Evolutionary conservation across 2,113 vertebrate genomes (phyloP), one percentile per base, ranked within the genome.

Genomic region (Thryonomys swinderianus): DNA sequence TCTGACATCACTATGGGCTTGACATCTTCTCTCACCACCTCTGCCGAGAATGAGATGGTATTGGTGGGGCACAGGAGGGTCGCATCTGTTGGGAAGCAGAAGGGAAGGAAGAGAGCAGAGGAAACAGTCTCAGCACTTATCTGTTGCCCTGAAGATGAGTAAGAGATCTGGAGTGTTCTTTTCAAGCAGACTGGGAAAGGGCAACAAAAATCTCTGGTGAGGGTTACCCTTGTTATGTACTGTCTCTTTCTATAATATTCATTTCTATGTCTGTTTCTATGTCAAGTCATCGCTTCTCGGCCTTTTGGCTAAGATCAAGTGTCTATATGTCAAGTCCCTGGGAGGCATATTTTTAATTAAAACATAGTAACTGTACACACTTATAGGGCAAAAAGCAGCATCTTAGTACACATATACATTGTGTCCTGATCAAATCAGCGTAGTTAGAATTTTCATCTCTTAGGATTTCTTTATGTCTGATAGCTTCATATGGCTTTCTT

Each of bases 1-100:
- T 84, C 71, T 96, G 78, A 90, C 17, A 62, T 74, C 85, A 88
- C 51, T 48, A 37, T 34, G 13, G 12, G 7, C 34, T 74, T 90
- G 81, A 64, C 14, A 42, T 62, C 79, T 55, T 88, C 10, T 74
- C 78, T 90, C 67, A 61, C 5, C 89, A 51, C 11, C 23, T 85
- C 80, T 83, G 82, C 85, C 80, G 91, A 80, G 55, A 51, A 3
- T 74, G 13, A 86, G 30, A 37, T 61, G 20, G n/a, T 37, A 6
- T 45, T 90, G 66, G 73, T 30, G 51, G 85, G 62, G 73, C 13
- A 73, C 20, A 42, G 12, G 59, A 67, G 7, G 61, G 66, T 80
- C 69, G 85, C 16, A 6, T 76, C 71, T 82, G 59, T 2, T 17
- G 12, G 59, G 45, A 82, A 87, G 48, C 27, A 55, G 51, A 14